Percentiles rank a stretch among this genome's conserved stretches.
phyloP scores from a whole-genome alignment of 2,797 vertebrate species.

The Tadarida brasiliensis region DNA sequence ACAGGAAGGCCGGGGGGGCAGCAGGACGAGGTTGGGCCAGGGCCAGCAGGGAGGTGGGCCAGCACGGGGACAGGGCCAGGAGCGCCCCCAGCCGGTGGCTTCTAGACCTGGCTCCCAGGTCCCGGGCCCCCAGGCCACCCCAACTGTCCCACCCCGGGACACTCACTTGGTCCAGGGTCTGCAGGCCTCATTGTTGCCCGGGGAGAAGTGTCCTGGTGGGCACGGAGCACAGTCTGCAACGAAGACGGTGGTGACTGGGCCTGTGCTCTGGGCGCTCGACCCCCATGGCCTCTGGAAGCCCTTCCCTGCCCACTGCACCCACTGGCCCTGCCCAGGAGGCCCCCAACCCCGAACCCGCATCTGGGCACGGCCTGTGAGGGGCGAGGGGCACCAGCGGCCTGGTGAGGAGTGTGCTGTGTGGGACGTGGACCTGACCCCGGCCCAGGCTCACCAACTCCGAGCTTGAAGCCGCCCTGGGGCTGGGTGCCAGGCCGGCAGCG shows the following conservation, averaged over 20 bases:
- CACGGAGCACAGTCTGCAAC: slow-evolving; percentile 85
- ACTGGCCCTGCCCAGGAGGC: neutral
- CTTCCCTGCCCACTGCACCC: neutral
- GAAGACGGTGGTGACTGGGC: neutral
- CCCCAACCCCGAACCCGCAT: too few species aligned
- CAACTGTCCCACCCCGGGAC: too few species aligned
- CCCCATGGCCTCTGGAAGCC: neutral
- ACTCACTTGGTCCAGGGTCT: slow-evolving; percentile 89
- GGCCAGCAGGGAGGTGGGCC: neutral
- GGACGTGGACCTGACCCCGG: neutral
- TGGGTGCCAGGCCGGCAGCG: slow-evolving; percentile 71
- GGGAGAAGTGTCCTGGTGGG: slow-evolving; percentile 85
- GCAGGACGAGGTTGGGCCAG: too few species aligned
- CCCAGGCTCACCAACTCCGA: slow-evolving; percentile 65
- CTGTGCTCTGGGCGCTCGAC: neutral
- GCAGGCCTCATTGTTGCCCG: slow-evolving; percentile 81
- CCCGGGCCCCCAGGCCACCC: neutral
- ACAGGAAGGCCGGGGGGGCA: too few species aligned
- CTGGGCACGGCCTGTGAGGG: neutral
- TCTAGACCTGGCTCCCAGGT: neutral
- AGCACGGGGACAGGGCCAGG: neutral
- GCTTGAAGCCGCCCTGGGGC: slow-evolving; percentile 59
- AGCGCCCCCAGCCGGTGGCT: neutral
- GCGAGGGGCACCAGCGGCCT: neutral
- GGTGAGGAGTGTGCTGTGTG: neutral